Percentiles rank a stretch among this genome's conserved stretches.
Evolutionary conservation across 2,888 invertebrate genomes (phyloP).

Genomic region (Hypomecis atomaria): DNA sequence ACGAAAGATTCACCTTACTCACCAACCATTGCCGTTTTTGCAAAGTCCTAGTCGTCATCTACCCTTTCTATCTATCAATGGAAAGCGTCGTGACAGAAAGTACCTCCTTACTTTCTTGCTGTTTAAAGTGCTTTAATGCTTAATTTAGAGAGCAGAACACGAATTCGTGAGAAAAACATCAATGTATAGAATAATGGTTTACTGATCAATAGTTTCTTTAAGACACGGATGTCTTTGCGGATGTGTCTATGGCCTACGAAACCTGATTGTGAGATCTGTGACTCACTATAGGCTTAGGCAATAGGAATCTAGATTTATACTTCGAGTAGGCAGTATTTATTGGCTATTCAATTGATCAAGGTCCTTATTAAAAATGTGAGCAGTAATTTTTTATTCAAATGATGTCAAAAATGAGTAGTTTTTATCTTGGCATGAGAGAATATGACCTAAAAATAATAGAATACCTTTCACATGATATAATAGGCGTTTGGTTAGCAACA

Average conservation of each 20-base stretch:
- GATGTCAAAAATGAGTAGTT: no score
- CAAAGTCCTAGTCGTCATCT: not conserved
- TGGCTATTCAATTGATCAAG: constrained; percentile 9
- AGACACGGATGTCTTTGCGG: constrained; percentile 35
- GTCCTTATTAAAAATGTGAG: not conserved
- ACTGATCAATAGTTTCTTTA: constrained; percentile 2
- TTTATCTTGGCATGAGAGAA: no score
- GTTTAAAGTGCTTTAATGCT: not conserved
- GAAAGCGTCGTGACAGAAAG: not conserved
- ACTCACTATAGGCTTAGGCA: constrained; percentile 42
- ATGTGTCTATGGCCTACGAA: constrained; percentile 40
- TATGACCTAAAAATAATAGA: no score
- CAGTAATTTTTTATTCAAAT: not conserved
- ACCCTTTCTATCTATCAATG: not conserved
- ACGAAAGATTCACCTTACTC: constrained; percentile 10
- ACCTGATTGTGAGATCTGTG: constrained; percentile 47
- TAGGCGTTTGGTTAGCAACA: no score
- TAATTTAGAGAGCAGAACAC: not conserved
- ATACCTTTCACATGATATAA: no score
- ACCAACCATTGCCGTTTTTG: constrained; percentile 6
- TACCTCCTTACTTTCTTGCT: not conserved
- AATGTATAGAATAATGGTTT: not conserved
- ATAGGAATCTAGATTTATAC: constrained; percentile 35
- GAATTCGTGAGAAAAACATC: not conserved
- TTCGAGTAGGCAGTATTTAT: constrained; percentile 35